Percentiles rank a stretch among this genome's conserved stretches.
Evolutionary conservation across 2,113 vertebrate genomes (phyloP).

Genomic region (Protobothrops flavoviridis): DNA sequence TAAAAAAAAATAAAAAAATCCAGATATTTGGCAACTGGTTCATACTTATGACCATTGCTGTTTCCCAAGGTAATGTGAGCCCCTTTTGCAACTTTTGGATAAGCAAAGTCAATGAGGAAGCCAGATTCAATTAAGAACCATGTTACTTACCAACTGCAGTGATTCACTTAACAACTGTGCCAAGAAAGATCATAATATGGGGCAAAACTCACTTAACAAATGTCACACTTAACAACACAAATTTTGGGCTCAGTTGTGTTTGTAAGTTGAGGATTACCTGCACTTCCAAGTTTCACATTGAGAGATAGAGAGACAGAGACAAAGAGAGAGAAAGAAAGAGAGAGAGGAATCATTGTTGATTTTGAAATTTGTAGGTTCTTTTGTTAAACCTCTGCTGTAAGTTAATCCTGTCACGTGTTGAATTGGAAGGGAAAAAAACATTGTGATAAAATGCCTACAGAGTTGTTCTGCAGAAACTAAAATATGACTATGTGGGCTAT

Average conservation of each 20-base stretch:
- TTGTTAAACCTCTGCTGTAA: background rate
- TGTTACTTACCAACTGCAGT: too few species aligned
- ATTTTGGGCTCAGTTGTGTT: too few species aligned
- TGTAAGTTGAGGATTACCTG: background rate
- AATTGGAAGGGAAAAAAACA: background rate
- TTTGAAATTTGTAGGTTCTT: background rate
- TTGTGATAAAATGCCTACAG: background rate
- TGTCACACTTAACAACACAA: too few species aligned
- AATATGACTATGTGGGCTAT: background rate
- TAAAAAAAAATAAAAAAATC: too few species aligned
- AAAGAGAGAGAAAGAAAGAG: too few species aligned
- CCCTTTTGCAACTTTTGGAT: too few species aligned
- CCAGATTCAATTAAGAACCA: too few species aligned
- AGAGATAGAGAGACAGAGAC: background rate
- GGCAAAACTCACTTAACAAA: too few species aligned
- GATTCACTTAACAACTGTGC: too few species aligned
- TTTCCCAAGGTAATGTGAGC: too few species aligned
- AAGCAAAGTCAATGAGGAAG: too few species aligned
- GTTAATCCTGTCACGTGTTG: background rate
- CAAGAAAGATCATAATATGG: too few species aligned
- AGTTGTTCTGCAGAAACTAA: background rate
- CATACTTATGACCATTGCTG: background rate
- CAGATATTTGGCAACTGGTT: background rate
- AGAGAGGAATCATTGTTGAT: fast-evolving
- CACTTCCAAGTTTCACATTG: background rate